A percentile compares a stretch with the other conserved stretches of the same genome.
Evolutionary conservation across 2,113 vertebrate species (phyloP).

Genomic region (Martes martes): DNA sequence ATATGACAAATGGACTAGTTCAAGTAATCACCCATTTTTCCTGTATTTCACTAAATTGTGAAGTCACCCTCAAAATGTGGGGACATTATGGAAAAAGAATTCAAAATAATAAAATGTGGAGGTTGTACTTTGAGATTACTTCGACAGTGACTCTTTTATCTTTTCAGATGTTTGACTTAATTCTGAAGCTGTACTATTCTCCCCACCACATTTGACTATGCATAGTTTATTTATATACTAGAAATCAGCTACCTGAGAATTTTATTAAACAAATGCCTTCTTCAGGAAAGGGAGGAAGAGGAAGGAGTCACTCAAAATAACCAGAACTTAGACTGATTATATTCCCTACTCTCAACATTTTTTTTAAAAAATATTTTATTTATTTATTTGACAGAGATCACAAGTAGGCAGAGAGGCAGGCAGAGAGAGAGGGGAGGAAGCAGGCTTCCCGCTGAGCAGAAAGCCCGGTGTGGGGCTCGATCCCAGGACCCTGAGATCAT

Average conservation of each 20-base stretch:
- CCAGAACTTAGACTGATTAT: neutral
- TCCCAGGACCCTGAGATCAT: too few relatives aligned
- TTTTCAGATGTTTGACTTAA: neutral
- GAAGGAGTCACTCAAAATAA: constrained; percentile 5
- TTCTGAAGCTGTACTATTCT: neutral
- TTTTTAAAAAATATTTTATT: too few relatives aligned
- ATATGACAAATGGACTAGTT: neutral
- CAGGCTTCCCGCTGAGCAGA: too few relatives aligned
- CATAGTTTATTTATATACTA: neutral
- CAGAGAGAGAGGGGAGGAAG: too few relatives aligned
- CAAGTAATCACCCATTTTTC: neutral
- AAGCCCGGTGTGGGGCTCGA: too few relatives aligned
- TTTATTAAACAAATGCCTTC: neutral
- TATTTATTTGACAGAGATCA: too few relatives aligned
- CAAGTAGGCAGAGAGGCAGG: too few relatives aligned
- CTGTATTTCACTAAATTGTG: neutral
- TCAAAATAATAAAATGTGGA: neutral
- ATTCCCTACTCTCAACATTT: neutral
- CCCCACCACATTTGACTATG: neutral
- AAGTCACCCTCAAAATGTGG: neutral
- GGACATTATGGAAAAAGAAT: neutral
- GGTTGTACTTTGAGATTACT: neutral
- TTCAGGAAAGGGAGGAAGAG: neutral
- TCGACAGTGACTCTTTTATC: neutral
- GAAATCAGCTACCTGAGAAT: constrained; percentile 12